Percentiles rank a stretch among this genome's conserved stretches.
phyloP scores from a whole-genome alignment of 2,888 invertebrate species.

The Monochamus alternatus region DNA sequence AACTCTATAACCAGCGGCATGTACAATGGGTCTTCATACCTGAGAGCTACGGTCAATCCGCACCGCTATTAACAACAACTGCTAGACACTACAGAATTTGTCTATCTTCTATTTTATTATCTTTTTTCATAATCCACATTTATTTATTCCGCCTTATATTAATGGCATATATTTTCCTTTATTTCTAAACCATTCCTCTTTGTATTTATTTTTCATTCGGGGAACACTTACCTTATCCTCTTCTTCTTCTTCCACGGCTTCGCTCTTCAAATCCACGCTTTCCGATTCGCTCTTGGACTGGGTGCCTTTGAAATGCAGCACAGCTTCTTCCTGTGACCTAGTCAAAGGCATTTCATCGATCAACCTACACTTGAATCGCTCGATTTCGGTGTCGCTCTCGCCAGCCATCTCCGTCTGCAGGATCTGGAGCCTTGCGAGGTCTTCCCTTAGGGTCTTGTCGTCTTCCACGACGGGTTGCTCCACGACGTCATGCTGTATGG shows the following conservation, averaged over 20 bases:
- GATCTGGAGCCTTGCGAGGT: conserved; percentile 56
- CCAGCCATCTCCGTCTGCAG: conserved; percentile 60
- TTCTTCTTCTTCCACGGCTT: conserved; percentile 25
- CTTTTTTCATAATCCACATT: too few relatives aligned
- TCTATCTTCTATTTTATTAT: too few relatives aligned
- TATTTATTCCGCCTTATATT: too few relatives aligned
- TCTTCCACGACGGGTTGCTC: conserved; percentile 49
- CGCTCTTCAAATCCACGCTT: neutral
- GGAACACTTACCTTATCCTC: conserved; percentile 33
- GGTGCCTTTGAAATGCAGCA: conserved; percentile 46
- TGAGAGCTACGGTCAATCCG: too few relatives aligned
- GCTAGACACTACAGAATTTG: too few relatives aligned
- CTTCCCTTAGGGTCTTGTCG: conserved; percentile 53
- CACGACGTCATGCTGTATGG: conserved; percentile 44
- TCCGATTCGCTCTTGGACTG: conserved; percentile 4
- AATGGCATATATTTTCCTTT: too few relatives aligned
- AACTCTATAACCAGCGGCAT: too few relatives aligned
- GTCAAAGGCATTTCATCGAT: conserved; percentile 59
- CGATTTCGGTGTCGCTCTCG: conserved; percentile 61
- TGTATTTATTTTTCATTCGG: too few relatives aligned
- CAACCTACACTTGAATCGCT: conserved; percentile 59
- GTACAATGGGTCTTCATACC: too few relatives aligned
- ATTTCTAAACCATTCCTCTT: too few relatives aligned
- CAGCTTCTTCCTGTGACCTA: conserved; percentile 55
- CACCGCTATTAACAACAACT: too few relatives aligned